Conservation (phyloP, 2,888 invertebrate species). For the Phragmatobia fuliginosa region DNA sequence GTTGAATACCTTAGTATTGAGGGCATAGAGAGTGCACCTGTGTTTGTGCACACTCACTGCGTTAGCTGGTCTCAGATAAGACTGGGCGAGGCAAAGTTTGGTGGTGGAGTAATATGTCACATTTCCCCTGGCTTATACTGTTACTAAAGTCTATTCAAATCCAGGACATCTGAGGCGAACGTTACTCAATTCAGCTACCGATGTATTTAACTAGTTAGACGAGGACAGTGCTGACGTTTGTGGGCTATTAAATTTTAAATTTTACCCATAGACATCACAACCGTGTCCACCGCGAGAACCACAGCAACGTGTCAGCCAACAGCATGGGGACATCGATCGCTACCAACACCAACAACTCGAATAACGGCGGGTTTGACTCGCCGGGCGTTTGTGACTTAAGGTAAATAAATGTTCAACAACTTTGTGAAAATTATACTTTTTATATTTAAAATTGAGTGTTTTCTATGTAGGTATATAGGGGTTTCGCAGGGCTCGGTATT, state of each 20-base stretch:
- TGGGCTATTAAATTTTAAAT: background rate
- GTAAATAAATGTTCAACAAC: constrained; percentile 57
- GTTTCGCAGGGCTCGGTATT: too few relatives aligned
- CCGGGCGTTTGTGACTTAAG: constrained; percentile 85
- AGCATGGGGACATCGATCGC: constrained; percentile 84
- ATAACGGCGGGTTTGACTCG: constrained; percentile 77
- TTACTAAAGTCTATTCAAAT: background rate
- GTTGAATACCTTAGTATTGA: too few relatives aligned
- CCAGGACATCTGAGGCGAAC: background rate
- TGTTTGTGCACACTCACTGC: too few relatives aligned
- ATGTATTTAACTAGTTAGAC: background rate
- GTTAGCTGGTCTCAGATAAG: too few relatives aligned
- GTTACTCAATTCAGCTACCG: background rate
- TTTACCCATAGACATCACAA: constrained; percentile 87
- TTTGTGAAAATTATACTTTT: too few relatives aligned
- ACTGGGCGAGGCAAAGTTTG: too few relatives aligned
- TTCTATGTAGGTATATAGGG: too few relatives aligned
- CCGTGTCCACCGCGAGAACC: constrained; percentile 90
- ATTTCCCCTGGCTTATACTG: background rate
- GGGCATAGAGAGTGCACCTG: too few relatives aligned
- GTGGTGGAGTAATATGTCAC: too few relatives aligned
- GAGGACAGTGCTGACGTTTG: background rate
- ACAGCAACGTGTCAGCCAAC: constrained; percentile 85
- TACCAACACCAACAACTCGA: constrained; percentile 76
- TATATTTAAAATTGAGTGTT: too few relatives aligned